These are phyloP conservation scores for Astreopora myriophthalma DNA, from an alignment of 64 coral and sea anemone genomes.

Conservation along the genomic window DNA sequence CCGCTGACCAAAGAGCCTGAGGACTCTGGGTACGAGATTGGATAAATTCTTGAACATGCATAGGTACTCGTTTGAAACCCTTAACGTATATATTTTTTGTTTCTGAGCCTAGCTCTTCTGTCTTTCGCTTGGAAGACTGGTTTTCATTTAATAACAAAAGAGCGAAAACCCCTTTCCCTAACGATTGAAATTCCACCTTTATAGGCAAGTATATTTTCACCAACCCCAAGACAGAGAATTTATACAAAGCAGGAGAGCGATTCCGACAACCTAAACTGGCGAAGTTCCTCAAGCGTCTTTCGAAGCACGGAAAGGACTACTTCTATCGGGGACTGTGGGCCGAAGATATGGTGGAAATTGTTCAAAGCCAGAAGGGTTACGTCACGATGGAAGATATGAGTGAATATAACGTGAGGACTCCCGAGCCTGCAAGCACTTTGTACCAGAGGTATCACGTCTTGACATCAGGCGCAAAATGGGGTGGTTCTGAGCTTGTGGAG, in stretches of 20 bases:
- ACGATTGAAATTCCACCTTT: neutral
- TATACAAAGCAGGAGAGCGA: conserved; percentile 67
- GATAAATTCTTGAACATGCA: too few species aligned
- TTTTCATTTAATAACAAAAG: too few species aligned
- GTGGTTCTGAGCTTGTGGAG: conserved; percentile 74
- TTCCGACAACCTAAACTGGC: conserved; percentile 89
- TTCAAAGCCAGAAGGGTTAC: conserved; percentile 61
- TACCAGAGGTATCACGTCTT: conserved; percentile 71
- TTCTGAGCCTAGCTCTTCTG: too few species aligned
- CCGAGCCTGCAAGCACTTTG: conserved; percentile 59
- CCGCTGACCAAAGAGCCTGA: too few species aligned
- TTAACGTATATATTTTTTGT: too few species aligned
- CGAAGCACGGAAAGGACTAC: conserved; percentile 69
- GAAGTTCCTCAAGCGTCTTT: conserved; percentile 71
- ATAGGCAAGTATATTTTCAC: conserved; percentile 82
- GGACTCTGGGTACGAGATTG: too few species aligned
- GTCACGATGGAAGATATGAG: conserved; percentile 73
- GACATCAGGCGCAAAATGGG: conserved; percentile 66
- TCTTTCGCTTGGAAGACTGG: too few species aligned
- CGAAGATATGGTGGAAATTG: conserved; percentile 40
- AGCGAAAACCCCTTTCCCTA: too few species aligned
- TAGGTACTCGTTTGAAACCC: too few species aligned
- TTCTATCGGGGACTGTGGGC: conserved; percentile 90
- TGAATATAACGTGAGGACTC: conserved; percentile 63
- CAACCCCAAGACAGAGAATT: conserved; percentile 71